Base-by-base conservation (phyloP, 2,797 vertebrate species). In the Cynopterus sphinx region DNA sequence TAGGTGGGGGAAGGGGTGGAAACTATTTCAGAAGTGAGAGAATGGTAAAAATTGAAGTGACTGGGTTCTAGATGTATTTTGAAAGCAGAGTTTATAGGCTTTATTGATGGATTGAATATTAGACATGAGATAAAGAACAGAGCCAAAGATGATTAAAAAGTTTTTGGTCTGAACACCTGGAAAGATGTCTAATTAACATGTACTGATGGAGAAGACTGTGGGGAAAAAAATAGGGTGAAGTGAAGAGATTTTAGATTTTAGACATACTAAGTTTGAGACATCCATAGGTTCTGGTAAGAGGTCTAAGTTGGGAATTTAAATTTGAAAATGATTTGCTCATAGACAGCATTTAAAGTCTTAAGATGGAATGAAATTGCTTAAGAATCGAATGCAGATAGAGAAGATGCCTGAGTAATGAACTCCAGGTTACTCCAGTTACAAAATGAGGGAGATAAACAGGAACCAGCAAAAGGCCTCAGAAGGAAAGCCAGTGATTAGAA, bases 401-500 rank as follows among this genome's bases (percentile, higher is more conserved):
- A 89, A 73, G 26, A 70, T 55, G 16, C n/a, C 21, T 59, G n/a
- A 82, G 15, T 24, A 55, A 31, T 77, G 49, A 92, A 8, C 11
- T 91, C 21, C 3, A 10, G 19, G 10, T 36, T 17, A n/a, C 55
- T 94, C 6, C 3, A 11, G 26, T 71, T 79, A 9, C 75, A 77
- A 90, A 28, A 28, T 33, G 5, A 41, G 16, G 74, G 33, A 71
- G 36, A 39, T 84, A 46, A 57, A 78, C 68, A 57, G 22, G 13
- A 90, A 39, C 55, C 22, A 68, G 17, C 22, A 67, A 87, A 81
- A 59, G 7, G 16, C 24, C 11, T 51, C 63, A 71, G 41, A 63
- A 94, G 33, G 31, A 84, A 70, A 57, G 57, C 5, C 70, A 79
- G 9, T 31, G 22, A 75, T 68, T 57, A 91, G 61, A 73, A 22